These are phyloP conservation scores for Laspeyria flexula DNA, from an alignment of 2,888 invertebrate genomes.

Conservation along the genomic window DNA sequence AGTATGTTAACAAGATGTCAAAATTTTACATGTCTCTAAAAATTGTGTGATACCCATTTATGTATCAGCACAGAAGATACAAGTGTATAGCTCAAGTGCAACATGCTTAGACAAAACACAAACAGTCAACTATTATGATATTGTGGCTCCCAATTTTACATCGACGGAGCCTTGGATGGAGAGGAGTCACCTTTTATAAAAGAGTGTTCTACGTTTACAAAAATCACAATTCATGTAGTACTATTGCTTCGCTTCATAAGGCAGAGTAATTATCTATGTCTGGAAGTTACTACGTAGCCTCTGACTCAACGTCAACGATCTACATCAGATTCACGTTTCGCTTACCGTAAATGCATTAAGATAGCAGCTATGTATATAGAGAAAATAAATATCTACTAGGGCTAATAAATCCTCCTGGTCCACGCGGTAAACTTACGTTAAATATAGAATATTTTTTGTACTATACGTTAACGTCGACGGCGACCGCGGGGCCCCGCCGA, in stretches of 20 bases:
- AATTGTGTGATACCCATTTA: conserved; percentile 26
- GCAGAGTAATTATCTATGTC: conserved; percentile 43
- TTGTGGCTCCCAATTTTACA: conserved; percentile 18
- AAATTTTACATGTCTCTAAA: conserved; percentile 41
- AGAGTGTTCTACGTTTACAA: conserved; percentile 34
- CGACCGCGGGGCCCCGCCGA: conserved; percentile 37
- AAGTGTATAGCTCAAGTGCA: conserved; percentile 36
- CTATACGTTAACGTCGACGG: conserved; percentile 71
- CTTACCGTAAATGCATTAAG: conserved; percentile 75
- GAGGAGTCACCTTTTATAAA: conserved; percentile 22
- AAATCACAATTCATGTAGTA: conserved; percentile 36
- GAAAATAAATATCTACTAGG: conserved; percentile 80
- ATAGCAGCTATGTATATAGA: conserved; percentile 73
- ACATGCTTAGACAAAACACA: conserved; percentile 27
- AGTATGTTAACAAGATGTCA: conserved; percentile 51
- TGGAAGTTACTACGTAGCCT: conserved; percentile 59
- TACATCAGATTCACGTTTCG: conserved; percentile 73
- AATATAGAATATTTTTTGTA: conserved; percentile 80
- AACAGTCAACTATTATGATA: conserved; percentile 17
- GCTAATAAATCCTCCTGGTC: conserved; percentile 78
- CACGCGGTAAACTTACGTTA: conserved; percentile 78
- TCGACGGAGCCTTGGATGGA: conserved; percentile 13
- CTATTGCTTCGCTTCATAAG: conserved; percentile 37
- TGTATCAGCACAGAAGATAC: conserved; percentile 18
- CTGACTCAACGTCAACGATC: conserved; percentile 54